Percentiles rank a stretch among this genome's conserved stretches.
Conservation (phyloP, 2,888 invertebrate species). For the Candidula unifasciata region DNA sequence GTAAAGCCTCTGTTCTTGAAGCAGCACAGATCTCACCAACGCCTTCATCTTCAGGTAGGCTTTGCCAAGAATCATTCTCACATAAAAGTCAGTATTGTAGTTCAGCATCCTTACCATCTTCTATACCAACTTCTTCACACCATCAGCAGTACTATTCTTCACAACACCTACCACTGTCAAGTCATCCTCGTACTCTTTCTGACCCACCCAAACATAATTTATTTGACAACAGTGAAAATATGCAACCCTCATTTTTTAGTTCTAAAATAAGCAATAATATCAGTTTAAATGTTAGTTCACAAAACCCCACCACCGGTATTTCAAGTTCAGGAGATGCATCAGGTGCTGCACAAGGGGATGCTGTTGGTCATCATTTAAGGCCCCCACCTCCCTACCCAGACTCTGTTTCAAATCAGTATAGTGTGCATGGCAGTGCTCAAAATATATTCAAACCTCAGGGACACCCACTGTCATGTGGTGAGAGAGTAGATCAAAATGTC, state of each 20-base stretch:
- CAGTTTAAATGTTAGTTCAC: background rate
- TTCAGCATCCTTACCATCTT: background rate
- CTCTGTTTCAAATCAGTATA: slow-evolving; percentile 10
- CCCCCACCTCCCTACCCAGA: slow-evolving; percentile 5
- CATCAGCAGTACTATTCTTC: background rate
- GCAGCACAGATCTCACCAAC: background rate
- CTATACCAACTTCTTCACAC: background rate
- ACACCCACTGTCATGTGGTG: slow-evolving; percentile 3
- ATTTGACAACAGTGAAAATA: background rate
- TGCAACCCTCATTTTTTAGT: too few relatives aligned
- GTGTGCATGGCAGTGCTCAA: background rate
- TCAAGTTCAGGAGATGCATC: background rate
- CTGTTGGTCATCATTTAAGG: background rate
- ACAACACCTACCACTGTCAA: background rate
- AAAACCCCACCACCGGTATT: background rate
- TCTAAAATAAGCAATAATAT: background rate
- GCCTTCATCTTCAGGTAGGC: background rate
- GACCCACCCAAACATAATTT: background rate
- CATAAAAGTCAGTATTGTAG: background rate
- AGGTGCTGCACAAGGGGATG: background rate
- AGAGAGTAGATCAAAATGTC: slow-evolving; percentile 12
- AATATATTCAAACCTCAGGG: slow-evolving; percentile 26
- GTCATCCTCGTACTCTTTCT: background rate
- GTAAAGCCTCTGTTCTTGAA: background rate
- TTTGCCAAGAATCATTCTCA: background rate